phyloP scores from a whole-genome alignment of 2,113 vertebrate genomes.

The Scytalopus superciliaris region DNA sequence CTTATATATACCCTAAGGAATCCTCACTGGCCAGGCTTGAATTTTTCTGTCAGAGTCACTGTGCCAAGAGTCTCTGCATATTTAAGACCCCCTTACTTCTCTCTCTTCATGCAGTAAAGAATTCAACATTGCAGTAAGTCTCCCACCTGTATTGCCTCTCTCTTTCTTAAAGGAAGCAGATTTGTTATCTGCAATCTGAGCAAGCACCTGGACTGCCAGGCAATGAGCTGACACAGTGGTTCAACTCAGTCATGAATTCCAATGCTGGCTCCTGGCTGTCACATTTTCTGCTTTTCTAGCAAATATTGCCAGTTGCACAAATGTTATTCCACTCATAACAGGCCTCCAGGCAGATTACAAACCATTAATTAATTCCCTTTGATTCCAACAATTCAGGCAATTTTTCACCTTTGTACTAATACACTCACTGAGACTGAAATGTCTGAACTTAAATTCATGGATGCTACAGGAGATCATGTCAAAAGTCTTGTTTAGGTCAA shows the following conservation, averaged over 20 bases:
- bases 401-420: neutral
- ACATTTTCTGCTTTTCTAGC: neutral
- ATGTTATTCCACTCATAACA: neutral
- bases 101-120: neutral
- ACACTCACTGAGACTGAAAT: neutral
- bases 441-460: neutral
- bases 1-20: neutral
- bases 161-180: neutral
- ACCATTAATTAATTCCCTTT: neutral
- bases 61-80: neutral
- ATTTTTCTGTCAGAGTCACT: neutral
- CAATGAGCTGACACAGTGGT: neutral
- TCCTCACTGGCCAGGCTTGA: neutral
- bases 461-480: neutral
- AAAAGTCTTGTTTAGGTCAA: conserved; percentile 1
- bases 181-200: neutral
- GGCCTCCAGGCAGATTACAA: conserved; percentile 2
- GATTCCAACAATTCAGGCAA: neutral
- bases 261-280: neutral
- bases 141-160: neutral
- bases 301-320: neutral
- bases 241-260: neutral
- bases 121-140: neutral
- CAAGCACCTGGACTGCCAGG: neutral
- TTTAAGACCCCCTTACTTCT: neutral